Percentiles rank a stretch among this genome's conserved stretches.
Evolutionary conservation across 2,888 invertebrate genomes (phyloP).

Genomic region (Chalcis sispes): DNA sequence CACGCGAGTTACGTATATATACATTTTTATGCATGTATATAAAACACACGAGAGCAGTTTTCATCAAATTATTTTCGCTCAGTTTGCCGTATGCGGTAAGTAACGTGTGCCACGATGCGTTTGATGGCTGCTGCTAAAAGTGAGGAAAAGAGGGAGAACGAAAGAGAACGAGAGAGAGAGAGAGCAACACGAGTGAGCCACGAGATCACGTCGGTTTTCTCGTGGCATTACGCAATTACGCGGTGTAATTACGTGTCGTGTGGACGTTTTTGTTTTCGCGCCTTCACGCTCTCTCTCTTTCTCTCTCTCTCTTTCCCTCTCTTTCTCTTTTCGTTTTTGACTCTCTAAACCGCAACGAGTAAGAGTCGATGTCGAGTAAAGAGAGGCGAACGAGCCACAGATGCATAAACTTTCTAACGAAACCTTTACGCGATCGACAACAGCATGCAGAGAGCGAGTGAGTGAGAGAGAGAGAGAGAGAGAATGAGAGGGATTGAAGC

Average conservation of each 20-base stretch:
- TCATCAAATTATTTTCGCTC: neutral
- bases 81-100: neutral
- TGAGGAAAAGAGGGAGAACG: neutral
- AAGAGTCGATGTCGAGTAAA: neutral
- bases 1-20: too few relatives aligned
- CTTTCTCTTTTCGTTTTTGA: too few relatives aligned
- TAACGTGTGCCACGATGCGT: neutral
- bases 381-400: neutral
- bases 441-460: too few relatives aligned
- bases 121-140: neutral
- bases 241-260: conserved; percentile 35
- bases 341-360: neutral
- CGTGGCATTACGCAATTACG: conserved; percentile 35
- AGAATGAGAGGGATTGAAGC: too few relatives aligned
- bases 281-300: neutral
- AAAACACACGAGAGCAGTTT: neutral
- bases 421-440: neutral
- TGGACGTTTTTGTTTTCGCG: conserved; percentile 27
- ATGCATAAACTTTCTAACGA: neutral
- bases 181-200: neutral
- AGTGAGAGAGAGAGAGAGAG: too few relatives aligned
- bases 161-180: conserved; percentile 6
- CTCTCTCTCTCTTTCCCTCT: neutral
- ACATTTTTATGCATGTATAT: too few relatives aligned
- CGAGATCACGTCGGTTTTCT: conserved; percentile 29